Evolutionary conservation across 2,113 vertebrate species (phyloP).

Genomic region (Campylomormyrus tamandua): DNA sequence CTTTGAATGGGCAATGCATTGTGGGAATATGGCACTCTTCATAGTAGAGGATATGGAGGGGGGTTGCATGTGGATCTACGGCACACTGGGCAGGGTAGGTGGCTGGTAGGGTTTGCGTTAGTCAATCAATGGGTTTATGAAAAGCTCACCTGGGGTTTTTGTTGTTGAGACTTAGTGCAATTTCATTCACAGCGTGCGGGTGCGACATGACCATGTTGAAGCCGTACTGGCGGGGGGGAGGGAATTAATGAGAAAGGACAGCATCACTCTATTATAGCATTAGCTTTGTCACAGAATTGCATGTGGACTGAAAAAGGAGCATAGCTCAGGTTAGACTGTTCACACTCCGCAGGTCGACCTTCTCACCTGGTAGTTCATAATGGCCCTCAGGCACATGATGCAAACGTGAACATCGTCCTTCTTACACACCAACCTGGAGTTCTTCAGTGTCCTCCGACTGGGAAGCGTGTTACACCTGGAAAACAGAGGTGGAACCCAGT

Average conservation of each 20-base stretch:
- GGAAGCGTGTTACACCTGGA: constrained; percentile 87
- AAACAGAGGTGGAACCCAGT: neutral
- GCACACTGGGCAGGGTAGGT: neutral
- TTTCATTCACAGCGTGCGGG: constrained; percentile 91
- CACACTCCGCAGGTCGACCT: neutral
- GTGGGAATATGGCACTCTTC: neutral
- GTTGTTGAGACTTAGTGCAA: constrained; percentile 92
- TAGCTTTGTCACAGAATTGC: neutral
- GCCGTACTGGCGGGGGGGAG: constrained; percentile 68
- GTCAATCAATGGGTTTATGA: neutral
- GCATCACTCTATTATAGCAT: neutral
- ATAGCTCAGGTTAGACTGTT: neutral
- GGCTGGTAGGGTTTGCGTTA: neutral
- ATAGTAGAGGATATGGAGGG: neutral
- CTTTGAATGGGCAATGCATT: neutral
- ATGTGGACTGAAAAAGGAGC: neutral
- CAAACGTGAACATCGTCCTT: constrained; percentile 97
- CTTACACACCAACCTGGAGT: constrained; percentile 88
- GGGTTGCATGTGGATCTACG: neutral
- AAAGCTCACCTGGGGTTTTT: constrained; percentile 83
- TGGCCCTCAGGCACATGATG: constrained; percentile 92
- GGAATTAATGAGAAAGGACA: neutral
- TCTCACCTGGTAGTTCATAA: constrained; percentile 97
- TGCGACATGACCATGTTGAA: constrained; percentile 99
- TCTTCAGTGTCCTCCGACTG: constrained; percentile 85